phyloP scores from a whole-genome alignment of 2,797 vertebrate species.

The Alca torda region DNA sequence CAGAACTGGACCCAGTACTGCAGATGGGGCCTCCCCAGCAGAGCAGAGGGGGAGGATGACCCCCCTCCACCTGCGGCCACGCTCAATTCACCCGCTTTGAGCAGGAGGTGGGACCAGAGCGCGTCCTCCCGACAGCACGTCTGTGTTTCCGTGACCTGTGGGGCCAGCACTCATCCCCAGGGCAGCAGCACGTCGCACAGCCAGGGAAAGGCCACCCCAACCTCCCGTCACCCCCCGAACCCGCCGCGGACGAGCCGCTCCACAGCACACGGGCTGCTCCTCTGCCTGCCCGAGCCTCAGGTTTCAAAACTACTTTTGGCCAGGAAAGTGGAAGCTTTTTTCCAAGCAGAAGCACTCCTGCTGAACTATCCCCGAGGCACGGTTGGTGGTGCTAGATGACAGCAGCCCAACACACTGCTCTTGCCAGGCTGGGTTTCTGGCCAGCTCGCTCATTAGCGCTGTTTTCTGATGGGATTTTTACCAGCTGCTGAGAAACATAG shows the following conservation, averaged over 20 bases:
- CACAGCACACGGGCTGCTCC: not conserved
- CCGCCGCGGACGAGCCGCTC: not conserved
- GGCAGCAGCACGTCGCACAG: not conserved
- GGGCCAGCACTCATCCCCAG: not conserved
- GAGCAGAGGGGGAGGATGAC: no score
- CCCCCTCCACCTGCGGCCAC: no score
- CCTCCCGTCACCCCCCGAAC: not conserved
- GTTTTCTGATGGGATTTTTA: not conserved
- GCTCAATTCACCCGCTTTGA: not conserved
- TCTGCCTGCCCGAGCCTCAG: not conserved
- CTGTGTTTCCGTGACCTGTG: accelerated
- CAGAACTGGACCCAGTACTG: no score
- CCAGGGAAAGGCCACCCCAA: not conserved
- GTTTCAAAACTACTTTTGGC: not conserved
- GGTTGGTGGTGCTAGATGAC: not conserved
- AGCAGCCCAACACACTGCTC: not conserved
- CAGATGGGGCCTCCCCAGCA: no score
- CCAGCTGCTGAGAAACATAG: not conserved
- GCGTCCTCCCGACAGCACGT: not conserved
- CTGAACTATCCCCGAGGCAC: not conserved
- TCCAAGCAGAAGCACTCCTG: not conserved
- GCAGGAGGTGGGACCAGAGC: not conserved
- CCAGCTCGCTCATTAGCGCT: not conserved
- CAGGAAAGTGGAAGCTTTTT: not conserved
- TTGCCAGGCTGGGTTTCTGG: not conserved